phyloP scores from a whole-genome alignment of 2,888 invertebrate species.

The Aplocera efformata region DNA sequence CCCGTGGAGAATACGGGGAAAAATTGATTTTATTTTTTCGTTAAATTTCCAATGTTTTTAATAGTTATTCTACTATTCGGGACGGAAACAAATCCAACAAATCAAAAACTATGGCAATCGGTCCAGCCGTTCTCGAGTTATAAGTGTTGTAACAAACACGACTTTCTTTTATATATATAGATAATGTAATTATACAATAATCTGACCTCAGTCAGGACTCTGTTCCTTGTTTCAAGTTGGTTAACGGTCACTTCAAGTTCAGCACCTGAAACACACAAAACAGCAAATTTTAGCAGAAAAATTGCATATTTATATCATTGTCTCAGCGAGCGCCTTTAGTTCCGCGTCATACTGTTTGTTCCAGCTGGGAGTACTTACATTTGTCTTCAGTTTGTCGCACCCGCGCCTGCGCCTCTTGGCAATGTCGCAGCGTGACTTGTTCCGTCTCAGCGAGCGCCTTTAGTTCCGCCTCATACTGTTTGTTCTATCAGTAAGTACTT shows the following conservation, averaged over 20 bases:
- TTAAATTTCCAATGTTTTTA: no score
- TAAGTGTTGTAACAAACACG: no score
- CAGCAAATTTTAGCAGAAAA: no score
- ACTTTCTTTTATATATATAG: no score
- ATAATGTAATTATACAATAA: no score
- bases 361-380: slow-evolving; percentile 44
- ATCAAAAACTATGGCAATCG: no score
- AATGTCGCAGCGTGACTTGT: slow-evolving; percentile 83
- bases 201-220: slow-evolving; percentile 82
- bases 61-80: no score
- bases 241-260: slow-evolving; percentile 80
- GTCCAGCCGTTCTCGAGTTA: no score
- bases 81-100: no score
- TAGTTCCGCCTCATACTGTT: slow-evolving; percentile 88
- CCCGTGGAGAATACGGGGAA: no score
- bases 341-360: slow-evolving; percentile 87
- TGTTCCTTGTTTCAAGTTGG: slow-evolving; percentile 84
- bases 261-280: slow-evolving; percentile 50
- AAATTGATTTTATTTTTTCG: no score
- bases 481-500: slow-evolving; percentile 45
- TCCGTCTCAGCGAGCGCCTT: slow-evolving; percentile 84
- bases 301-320: no score
- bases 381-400: slow-evolving; percentile 83
- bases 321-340: slow-evolving; percentile 82
- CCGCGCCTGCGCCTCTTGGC: slow-evolving; percentile 83